Evolutionary conservation across 2,797 vertebrate species (phyloP), one percentile per base, ranked within the genome.

Genomic region (Danio albolineatus): DNA sequence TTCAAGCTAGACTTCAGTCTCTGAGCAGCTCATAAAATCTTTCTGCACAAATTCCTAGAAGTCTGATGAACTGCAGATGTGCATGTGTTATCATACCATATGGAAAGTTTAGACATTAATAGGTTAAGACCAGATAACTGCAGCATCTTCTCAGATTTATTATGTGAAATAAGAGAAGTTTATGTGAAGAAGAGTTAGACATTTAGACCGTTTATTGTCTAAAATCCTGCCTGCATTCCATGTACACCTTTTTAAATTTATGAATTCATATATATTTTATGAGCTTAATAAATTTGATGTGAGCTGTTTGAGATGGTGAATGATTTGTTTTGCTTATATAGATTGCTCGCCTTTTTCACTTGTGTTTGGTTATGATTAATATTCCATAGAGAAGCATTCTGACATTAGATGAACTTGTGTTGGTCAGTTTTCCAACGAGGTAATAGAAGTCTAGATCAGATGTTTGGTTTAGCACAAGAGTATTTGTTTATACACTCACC

Each of bases 11-110:
- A 16, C 14, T 16, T 61, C 14, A 39, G 36, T 39, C 1, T 39
- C 60, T 28, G 28, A 44, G 10, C 17, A 21, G 19, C 19, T 10
- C 21, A 10, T n/a, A 8, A 16, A n/a, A n/a, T 36, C 6, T 39
- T 17, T 51, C 66, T 12, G 28, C n/a, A 21, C n/a, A 71, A 6
- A 43, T 49, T 61, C 56, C 16, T 48, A 12, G 28, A 19, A 51
- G 28, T 12, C 12, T 74, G 73, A 75, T 62, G 46, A 10, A 75
- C 44, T 14, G 73, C 73, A 62, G 73, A 51, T 38, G 28, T 17
- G 7, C 10, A 5, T 36, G 43, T 73, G 56, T 74, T 61, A 61
- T 62, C 72, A 61, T 51, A 13, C 10, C 28, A 1, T 43, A 19
- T 28, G 16, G 56, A 36, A 17, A 7, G 38, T 72, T 57, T 57